These are phyloP conservation scores for Willowsia nigromaculata DNA, from an alignment of 2,888 invertebrate genomes.

Conservation along the genomic window DNA sequence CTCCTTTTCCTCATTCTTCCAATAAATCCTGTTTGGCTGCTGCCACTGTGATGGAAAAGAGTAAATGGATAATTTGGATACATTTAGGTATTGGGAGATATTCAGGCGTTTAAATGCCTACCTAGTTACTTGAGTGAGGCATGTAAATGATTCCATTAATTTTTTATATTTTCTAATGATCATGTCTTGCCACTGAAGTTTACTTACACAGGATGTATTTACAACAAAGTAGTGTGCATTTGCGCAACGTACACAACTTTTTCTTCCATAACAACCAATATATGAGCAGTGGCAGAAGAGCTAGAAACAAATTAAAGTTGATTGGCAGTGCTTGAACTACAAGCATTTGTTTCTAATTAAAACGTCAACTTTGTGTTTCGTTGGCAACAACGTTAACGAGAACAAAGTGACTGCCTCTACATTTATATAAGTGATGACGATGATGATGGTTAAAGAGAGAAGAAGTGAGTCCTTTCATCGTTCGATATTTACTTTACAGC, in stretches of 20 bases:
- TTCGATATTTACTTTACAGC: conserved; percentile 38
- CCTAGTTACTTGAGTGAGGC: neutral
- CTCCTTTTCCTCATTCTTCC: conserved; percentile 2
- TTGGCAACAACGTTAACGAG: neutral
- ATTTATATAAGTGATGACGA: conserved; percentile 41
- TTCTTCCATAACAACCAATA: neutral
- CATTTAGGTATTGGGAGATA: neutral
- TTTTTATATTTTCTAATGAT: neutral
- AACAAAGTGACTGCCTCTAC: conserved; percentile 35
- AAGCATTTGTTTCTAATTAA: conserved; percentile 79
- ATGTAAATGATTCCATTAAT: neutral
- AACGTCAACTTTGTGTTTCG: conserved; percentile 78
- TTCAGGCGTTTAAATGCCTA: neutral
- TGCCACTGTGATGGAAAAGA: neutral
- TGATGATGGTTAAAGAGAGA: conserved; percentile 28
- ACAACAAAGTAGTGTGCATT: neutral
- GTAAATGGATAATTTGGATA: neutral
- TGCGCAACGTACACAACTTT: neutral
- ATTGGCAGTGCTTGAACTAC: conserved; percentile 77
- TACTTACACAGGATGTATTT: neutral
- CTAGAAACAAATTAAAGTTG: conserved; percentile 65
- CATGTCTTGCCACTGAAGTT: neutral
- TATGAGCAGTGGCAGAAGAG: neutral
- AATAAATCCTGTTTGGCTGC: neutral
- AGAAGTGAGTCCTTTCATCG: conserved; percentile 44